Conservation (phyloP, 2,797 vertebrate species). For the Phoeniculus purpureus region DNA sequence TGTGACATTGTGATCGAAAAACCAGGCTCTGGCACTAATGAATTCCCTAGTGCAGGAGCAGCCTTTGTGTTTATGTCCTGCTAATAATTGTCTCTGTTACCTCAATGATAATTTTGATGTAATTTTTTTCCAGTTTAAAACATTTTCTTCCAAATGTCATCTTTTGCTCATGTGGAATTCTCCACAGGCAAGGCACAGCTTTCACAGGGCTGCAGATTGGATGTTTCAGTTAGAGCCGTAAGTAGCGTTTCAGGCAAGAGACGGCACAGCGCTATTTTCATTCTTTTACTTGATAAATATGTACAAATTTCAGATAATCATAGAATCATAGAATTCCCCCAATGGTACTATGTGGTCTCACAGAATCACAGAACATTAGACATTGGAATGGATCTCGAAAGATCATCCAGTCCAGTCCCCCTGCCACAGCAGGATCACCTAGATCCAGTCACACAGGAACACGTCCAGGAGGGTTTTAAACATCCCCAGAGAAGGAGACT, state of each 20-base stretch:
- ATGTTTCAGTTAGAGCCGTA: background rate
- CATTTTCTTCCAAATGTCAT: background rate
- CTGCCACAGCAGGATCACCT: too few species aligned
- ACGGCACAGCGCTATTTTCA: background rate
- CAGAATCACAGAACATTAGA: too few species aligned
- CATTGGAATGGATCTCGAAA: too few species aligned
- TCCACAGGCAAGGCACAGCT: background rate
- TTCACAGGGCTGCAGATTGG: background rate
- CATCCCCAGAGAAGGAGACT: too few species aligned
- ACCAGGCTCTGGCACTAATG: background rate
- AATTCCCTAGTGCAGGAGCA: background rate
- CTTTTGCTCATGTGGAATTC: background rate
- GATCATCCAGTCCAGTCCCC: too few species aligned
- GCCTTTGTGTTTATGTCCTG: background rate
- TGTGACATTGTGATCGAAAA: background rate
- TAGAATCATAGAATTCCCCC: too few species aligned
- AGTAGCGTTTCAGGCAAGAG: background rate
- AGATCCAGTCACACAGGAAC: too few species aligned
- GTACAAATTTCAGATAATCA: background rate
- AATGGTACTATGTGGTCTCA: too few species aligned
- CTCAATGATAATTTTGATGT: rapidly evolving
- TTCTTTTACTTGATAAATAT: background rate
- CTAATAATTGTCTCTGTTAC: background rate
- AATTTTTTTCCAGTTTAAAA: rapidly evolving
- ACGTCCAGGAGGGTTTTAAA: too few species aligned